Evolutionary conservation across 2,113 vertebrate genomes (phyloP), one percentile per base, ranked within the genome.

Genomic region (Chlorodrepanis virens): DNA sequence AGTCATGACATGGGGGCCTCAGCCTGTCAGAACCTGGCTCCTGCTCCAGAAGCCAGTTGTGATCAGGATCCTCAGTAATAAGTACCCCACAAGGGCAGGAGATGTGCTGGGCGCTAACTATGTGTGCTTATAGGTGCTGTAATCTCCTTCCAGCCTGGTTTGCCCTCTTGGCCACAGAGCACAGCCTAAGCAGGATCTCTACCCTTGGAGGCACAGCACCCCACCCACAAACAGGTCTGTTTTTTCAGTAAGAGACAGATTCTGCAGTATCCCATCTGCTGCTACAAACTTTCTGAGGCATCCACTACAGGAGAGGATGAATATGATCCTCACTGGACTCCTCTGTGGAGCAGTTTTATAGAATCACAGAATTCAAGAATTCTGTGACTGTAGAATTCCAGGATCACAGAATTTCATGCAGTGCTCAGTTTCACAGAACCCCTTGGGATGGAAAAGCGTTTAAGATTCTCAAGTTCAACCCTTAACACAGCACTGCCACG

Each of bases 1-100:
- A 60, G 28, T 10, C 44, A 35, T 0, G 14, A 6, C 28, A 45
- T 0, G 8, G 24, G 24, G 13, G 49, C 29, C 9, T 3, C 49
- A 57, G 8, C 0, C 0, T 29, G 54, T 28, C 45, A 79, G 37
- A 29, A 64, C 23, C 25, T 12, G 23, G 18, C 1, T 18, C 37
- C 11, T 63, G 52, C 47, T 44, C 21, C 50, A 71, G 20, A 49
- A 19, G 49, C 11, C 22, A 61, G 31, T 1, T 4, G 35, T 4
- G 42, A 81, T 25, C 50, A 90, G 39, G 33, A 69, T 13, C 12
- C 72, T 61, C 67, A 57, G 63, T 33, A 54, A 80, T 14, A 50
- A 61, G 24, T 4, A 69, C 5, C 33, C 52, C 20, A 22, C n/a
- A 35, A 49, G 39, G 13, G n/a, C 57, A 50, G 61, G 17, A 82